These are phyloP conservation scores for Zeugodacus cucurbitae DNA, from an alignment of 1,140 invertebrate species.

Conservation along the genomic window DNA sequence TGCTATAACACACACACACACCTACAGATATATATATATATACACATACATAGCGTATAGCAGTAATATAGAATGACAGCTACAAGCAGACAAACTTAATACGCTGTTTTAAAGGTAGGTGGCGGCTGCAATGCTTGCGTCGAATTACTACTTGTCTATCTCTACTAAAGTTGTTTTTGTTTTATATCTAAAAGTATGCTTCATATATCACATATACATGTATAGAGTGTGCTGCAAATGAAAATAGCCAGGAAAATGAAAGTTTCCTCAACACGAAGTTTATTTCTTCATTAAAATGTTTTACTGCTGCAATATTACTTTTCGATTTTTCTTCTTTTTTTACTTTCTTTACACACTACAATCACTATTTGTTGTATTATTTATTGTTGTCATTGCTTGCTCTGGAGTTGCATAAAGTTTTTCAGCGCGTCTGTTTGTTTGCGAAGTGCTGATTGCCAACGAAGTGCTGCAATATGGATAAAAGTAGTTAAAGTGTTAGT, in stretches of 20 bases:
- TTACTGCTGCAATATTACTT: conserved; percentile 35
- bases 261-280: background rate
- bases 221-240: background rate
- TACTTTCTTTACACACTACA: background rate
- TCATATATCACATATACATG: too few relatives aligned
- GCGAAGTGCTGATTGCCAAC: background rate
- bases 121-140: background rate
- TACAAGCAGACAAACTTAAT: background rate
- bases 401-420: background rate
- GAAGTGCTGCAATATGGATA: background rate
- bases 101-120: conserved; percentile 3
- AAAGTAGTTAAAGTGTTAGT: background rate
- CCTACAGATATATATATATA: background rate
- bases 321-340: background rate
- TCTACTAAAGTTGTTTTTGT: background rate
- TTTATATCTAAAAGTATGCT: too few relatives aligned
- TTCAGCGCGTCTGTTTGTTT: background rate
- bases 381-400: background rate
- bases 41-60: background rate
- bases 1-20: background rate
- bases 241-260: background rate
- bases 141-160: background rate
- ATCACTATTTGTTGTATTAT: background rate
- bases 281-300: conserved; percentile 35
- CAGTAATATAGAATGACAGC: background rate